Conservation (phyloP, 2,888 invertebrate species). For the Sicus ferrugineus region DNA sequence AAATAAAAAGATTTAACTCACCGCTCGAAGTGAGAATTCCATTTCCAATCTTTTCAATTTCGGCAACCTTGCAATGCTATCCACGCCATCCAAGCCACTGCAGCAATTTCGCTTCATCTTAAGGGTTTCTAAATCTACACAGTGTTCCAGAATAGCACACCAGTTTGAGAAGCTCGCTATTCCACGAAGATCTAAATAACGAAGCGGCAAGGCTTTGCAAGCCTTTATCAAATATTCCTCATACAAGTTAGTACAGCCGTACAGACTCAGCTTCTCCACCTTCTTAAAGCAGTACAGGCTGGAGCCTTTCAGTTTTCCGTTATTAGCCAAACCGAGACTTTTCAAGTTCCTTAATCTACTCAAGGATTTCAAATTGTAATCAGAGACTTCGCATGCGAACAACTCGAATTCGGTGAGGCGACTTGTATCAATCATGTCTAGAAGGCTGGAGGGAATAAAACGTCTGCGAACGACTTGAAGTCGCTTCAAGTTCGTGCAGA, state of each 20-base stretch:
- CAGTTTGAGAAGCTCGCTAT: neutral
- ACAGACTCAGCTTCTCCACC: constrained; percentile 27
- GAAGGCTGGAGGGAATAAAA: constrained; percentile 8
- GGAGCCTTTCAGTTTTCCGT: constrained; percentile 16
- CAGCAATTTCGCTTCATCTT: constrained; percentile 24
- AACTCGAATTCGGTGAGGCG: constrained; percentile 33
- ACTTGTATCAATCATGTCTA: constrained; percentile 11
- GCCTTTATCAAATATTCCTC: constrained; percentile 13
- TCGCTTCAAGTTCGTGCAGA: neutral
- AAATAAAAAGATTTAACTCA: too few relatives aligned
- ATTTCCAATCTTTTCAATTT: constrained; percentile 34
- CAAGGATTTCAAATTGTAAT: constrained; percentile 18
- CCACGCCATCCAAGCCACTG: neutral
- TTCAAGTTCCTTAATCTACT: constrained; percentile 27
- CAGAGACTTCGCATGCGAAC: constrained; percentile 29
- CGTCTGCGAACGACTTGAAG: constrained; percentile 9
- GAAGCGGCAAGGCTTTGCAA: constrained; percentile 19
- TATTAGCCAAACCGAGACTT: constrained; percentile 24
- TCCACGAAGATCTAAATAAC: constrained; percentile 32
- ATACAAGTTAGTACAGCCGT: constrained; percentile 17
- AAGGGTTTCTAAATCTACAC: constrained; percentile 27
- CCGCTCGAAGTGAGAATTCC: constrained; percentile 21
- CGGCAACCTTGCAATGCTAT: constrained; percentile 30
- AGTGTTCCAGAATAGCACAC: constrained; percentile 19
- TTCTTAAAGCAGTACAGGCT: constrained; percentile 17